Evolutionary conservation across 2,113 vertebrate species (phyloP), one percentile per base, ranked within the genome.

Genomic region (Ahaetulla prasina): DNA sequence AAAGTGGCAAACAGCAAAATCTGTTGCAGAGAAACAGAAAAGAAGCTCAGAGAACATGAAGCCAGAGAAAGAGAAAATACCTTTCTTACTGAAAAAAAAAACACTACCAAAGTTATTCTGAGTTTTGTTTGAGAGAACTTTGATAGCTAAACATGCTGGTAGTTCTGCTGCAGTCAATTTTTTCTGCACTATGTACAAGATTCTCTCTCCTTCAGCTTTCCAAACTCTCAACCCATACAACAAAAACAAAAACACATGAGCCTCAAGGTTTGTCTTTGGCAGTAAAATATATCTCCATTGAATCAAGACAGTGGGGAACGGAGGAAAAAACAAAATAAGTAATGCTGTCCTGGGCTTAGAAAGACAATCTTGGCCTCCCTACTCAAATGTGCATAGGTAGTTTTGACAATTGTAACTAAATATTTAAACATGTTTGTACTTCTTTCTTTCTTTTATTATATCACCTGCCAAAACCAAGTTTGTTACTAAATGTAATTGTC

Each of bases 401-500:
- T 80, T 84, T 84, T 54, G 87, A 89, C 35, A 92, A 89, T 52
- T 88, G 23, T 84, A 43, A 43, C 52, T 89, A 92, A 92, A 89
- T 89, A 92, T 92, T 92, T 92, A 89, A 92, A 55, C 50, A 84
- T 89, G 50, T 92, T 89, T 89, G 27, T 84, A 47, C 63, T 55
- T 92, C 11, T 47, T 84, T 25, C 68, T 89, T 53, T 25, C 43
- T 47, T 47, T 91, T 91, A 87, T 91, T 68, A 50, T 25, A 50
- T 68, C 54, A 35, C 39, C 10, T 89, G 87, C 87, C 91, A 89
- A 89, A 80, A 55, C n/a, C 52, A 54, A 84, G 20, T 49, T 16
- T 92, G 39, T 84, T 89, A 35, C 68, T 55, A 54, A 89, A 55
- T 39, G 10, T 89, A 92, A 92, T 57, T 92, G 87, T 25, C 88